phyloP scores from a whole-genome alignment of 1,140 invertebrate species.

The Diploscapter pachys region DNA sequence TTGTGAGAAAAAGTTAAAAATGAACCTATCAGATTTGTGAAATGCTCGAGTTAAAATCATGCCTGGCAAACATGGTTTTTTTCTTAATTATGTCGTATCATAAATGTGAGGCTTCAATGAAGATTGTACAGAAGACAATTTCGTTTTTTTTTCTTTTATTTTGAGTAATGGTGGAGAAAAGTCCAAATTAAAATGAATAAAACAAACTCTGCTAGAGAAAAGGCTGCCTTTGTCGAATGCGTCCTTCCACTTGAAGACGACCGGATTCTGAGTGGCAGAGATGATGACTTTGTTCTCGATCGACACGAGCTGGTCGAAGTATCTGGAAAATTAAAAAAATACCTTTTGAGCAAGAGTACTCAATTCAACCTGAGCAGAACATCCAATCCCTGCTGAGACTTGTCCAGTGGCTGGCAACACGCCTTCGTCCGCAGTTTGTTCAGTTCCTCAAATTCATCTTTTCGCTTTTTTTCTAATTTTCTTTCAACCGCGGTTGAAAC shows the following conservation, averaged over 20 bases:
- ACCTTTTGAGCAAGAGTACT: conserved; percentile 27
- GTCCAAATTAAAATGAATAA: conserved; percentile 59
- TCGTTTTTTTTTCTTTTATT: too few relatives aligned
- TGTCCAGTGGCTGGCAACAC: conserved; percentile 86
- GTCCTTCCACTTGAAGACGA: conserved; percentile 97
- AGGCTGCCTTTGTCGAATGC: conserved; percentile 93
- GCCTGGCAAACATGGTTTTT: too few relatives aligned
- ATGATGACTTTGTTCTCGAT: conserved; percentile 89
- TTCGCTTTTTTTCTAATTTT: too few relatives aligned
- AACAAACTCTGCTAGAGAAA: conserved; percentile 83
- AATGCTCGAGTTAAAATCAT: conserved; percentile 5
- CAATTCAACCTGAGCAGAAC: conserved; percentile 78
- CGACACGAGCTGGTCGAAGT: conserved; percentile 89
- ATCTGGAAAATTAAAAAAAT: conserved; percentile 67
- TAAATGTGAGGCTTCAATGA: too few relatives aligned
- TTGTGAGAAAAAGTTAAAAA: background rate
- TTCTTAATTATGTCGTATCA: too few relatives aligned
- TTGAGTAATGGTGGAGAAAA: conserved; percentile 10
- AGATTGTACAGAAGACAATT: too few relatives aligned
- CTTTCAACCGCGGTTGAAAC: too few relatives aligned
- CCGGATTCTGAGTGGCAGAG: conserved; percentile 49
- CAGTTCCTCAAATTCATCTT: conserved; percentile 72
- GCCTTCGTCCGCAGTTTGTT: conserved; percentile 81
- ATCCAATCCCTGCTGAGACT: conserved; percentile 85
- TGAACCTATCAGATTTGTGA: background rate